Conservation (phyloP, 2,113 vertebrate genomes). For the Parus major region DNA sequence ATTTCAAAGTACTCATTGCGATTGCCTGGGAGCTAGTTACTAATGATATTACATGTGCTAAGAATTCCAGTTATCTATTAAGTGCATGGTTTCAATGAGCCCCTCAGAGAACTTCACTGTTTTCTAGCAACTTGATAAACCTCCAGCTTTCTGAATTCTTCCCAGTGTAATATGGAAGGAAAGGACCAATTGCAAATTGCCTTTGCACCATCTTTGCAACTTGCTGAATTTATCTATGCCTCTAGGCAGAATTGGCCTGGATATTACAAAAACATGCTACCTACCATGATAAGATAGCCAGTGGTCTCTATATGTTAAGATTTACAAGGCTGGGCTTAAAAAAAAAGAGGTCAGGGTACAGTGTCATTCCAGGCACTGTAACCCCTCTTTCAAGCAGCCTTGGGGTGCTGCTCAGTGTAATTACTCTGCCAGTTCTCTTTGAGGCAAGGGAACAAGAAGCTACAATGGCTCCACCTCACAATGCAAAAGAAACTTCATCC, state of each 20-base stretch:
- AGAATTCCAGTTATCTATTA: neutral
- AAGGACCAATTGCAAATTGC: neutral
- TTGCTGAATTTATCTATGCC: neutral
- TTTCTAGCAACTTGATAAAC: neutral
- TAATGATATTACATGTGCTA: neutral
- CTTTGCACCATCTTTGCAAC: neutral
- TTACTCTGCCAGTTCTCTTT: neutral
- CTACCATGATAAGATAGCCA: neutral
- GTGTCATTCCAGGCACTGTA: neutral
- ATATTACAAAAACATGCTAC: neutral
- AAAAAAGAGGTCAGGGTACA: neutral
- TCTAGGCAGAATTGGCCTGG: neutral
- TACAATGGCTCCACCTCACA: neutral
- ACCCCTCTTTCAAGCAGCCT: neutral
- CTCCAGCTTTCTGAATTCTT: neutral
- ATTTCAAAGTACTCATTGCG: neutral
- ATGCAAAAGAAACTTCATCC: neutral
- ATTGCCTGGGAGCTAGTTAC: neutral
- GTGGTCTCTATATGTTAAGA: neutral
- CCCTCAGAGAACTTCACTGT: neutral
- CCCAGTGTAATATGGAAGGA: neutral
- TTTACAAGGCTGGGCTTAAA: neutral
- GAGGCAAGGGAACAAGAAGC: neutral
- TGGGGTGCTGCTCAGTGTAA: neutral
- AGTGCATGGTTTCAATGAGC: neutral